These are phyloP conservation scores for Timema podura DNA, from an alignment of 2,888 invertebrate species.

Conservation along the genomic window DNA sequence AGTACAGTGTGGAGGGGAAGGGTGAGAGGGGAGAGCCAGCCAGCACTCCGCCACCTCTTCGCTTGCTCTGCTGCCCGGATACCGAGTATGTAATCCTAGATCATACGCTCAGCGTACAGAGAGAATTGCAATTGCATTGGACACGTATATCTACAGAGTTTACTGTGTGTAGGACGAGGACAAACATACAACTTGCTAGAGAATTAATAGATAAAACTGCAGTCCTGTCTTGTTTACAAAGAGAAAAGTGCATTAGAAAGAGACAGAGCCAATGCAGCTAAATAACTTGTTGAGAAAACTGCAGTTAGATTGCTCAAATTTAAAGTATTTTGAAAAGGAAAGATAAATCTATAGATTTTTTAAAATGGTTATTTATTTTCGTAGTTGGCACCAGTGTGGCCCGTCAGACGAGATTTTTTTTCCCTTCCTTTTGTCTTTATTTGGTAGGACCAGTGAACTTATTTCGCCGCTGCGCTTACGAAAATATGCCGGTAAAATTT, in stretches of 20 bases:
- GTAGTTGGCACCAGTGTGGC: conserved; percentile 9
- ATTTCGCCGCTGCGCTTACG: too few species aligned
- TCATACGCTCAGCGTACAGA: conserved; percentile 19
- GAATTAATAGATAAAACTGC: too few species aligned
- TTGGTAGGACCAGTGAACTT: neutral
- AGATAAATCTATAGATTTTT: neutral
- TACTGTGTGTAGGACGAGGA: neutral
- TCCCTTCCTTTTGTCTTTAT: conserved; percentile 1
- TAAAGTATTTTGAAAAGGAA: too few species aligned
- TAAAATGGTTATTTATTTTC: neutral
- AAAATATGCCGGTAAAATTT: too few species aligned
- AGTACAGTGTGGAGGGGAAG: too few species aligned
- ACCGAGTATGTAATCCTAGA: conserved; percentile 26
- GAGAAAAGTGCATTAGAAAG: neutral
- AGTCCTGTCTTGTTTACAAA: too few species aligned
- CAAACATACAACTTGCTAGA: neutral
- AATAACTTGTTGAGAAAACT: neutral
- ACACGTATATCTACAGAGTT: too few species aligned
- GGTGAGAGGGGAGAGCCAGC: too few species aligned
- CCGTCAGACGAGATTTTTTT: conserved; percentile 1
- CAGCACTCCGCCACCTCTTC: conserved; percentile 14
- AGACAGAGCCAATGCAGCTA: conserved; percentile 6
- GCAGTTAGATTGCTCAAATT: neutral
- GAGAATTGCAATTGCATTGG: neutral
- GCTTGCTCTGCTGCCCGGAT: conserved; percentile 16